Evolutionary conservation across 2,888 invertebrate genomes (phyloP).

Genomic region (Watsonalla cultraria): DNA sequence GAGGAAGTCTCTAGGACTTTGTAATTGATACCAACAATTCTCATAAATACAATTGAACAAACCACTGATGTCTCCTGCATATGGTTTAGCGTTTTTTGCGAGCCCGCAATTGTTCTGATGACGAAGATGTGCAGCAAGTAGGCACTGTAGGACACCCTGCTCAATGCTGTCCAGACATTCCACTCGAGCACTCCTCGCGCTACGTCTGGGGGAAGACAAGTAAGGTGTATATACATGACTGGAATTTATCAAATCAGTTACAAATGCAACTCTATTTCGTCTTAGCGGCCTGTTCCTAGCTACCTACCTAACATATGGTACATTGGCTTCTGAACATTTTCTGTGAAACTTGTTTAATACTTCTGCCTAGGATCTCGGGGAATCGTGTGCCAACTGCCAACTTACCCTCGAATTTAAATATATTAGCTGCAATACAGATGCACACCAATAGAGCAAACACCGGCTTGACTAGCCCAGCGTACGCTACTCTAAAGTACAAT

Average conservation of each 20-base stretch:
- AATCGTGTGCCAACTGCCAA: slow-evolving; percentile 10
- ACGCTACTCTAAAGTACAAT: slow-evolving; percentile 20
- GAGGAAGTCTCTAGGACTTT: too few relatives aligned
- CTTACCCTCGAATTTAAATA: slow-evolving; percentile 42
- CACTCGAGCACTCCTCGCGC: slow-evolving; percentile 34
- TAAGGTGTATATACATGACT: not conserved
- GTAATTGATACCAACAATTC: too few relatives aligned
- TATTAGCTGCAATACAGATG: slow-evolving; percentile 21
- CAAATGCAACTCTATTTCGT: too few relatives aligned
- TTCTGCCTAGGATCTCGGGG: too few relatives aligned
- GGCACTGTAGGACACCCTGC: slow-evolving; percentile 25
- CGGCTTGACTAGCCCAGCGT: slow-evolving; percentile 28
- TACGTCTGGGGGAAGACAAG: slow-evolving; percentile 15
- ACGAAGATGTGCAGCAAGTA: slow-evolving; percentile 22
- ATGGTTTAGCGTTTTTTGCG: slow-evolving; percentile 6
- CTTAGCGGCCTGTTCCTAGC: too few relatives aligned
- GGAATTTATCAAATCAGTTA: too few relatives aligned
- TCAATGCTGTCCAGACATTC: slow-evolving; percentile 23
- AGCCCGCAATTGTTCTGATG: slow-evolving; percentile 9
- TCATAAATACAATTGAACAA: not conserved
- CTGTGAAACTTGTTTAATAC: too few relatives aligned
- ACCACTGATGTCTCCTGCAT: not conserved
- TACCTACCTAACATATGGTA: too few relatives aligned
- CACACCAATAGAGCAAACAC: slow-evolving; percentile 20
- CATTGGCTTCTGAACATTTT: too few relatives aligned